Evolutionary conservation across 1,140 invertebrate genomes (phyloP).

Genomic region (Pissodes strobi): DNA sequence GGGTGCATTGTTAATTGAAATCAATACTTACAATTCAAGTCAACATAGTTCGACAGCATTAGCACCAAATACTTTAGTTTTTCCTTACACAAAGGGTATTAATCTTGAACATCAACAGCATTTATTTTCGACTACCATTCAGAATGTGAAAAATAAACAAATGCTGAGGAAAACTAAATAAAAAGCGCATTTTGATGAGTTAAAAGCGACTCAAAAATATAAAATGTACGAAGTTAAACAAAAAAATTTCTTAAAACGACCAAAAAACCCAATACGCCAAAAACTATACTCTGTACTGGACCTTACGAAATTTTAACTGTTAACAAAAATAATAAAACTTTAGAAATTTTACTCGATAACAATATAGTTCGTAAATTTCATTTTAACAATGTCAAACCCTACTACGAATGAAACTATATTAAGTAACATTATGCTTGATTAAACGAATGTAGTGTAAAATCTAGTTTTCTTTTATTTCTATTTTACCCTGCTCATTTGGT

Average conservation of each 20-base stretch:
- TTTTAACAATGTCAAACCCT: too few species aligned
- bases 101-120: neutral
- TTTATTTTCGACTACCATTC: too few species aligned
- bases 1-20: constrained; percentile 14
- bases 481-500: too few species aligned
- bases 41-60: constrained; percentile 9
- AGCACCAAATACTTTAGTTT: constrained; percentile 2
- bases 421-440: too few species aligned
- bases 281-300: neutral
- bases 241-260: too few species aligned
- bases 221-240: neutral
- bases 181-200: constrained; percentile 1
- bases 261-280: neutral
- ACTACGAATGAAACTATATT: too few species aligned
- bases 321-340: neutral
- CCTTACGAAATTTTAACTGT: too few species aligned
- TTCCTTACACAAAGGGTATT: neutral
- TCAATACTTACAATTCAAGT: constrained; percentile 4
- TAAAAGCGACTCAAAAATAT: constrained; percentile 1
- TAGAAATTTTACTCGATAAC: neutral
- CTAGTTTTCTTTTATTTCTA: too few species aligned
- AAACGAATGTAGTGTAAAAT: too few species aligned
- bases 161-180: neutral
- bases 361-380: too few species aligned
- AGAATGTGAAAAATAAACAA: too few species aligned